Percentiles rank a stretch among this genome's conserved stretches.
phyloP scores from a whole-genome alignment of 2,888 invertebrate genomes.

The Strigamia crassipes region DNA sequence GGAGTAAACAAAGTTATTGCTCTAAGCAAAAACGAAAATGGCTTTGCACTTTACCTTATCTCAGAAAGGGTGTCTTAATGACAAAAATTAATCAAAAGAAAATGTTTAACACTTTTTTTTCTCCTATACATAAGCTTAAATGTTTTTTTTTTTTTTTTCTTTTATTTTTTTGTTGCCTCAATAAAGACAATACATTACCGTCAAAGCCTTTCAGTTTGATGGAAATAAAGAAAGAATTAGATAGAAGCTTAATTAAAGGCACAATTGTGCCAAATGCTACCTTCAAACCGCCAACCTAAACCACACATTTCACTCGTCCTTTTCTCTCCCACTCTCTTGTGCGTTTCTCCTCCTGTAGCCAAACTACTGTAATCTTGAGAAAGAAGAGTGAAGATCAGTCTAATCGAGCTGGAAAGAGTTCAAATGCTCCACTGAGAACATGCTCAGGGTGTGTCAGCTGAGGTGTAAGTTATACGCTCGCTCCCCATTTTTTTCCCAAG shows the following conservation, averaged over 20 bases:
- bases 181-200: neutral
- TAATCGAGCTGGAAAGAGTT: conserved; percentile 21
- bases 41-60: neutral
- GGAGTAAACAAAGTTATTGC: neutral
- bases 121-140: no score
- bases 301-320: conserved; percentile 17
- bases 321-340: conserved; percentile 10
- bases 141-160: no score
- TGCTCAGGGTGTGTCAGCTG: conserved; percentile 16
- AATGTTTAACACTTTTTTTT: neutral
- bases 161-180: neutral
- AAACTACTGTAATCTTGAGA: conserved; percentile 21
- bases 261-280: conserved; percentile 21
- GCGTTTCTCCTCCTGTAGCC: conserved; percentile 10
- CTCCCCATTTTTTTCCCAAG: neutral
- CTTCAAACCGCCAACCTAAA: conserved; percentile 6
- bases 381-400: conserved; percentile 21
- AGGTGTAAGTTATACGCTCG: conserved; percentile 12
- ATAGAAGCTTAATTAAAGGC: conserved; percentile 5
- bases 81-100: conserved; percentile 4
- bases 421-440: conserved; percentile 21
- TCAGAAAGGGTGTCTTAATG: neutral
- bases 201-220: neutral
- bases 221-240: conserved; percentile 10
- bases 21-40: neutral